Evolutionary conservation across 2,888 invertebrate genomes (phyloP), one percentile per base, ranked within the genome.

Genomic region (Tenthredo mesomela): DNA sequence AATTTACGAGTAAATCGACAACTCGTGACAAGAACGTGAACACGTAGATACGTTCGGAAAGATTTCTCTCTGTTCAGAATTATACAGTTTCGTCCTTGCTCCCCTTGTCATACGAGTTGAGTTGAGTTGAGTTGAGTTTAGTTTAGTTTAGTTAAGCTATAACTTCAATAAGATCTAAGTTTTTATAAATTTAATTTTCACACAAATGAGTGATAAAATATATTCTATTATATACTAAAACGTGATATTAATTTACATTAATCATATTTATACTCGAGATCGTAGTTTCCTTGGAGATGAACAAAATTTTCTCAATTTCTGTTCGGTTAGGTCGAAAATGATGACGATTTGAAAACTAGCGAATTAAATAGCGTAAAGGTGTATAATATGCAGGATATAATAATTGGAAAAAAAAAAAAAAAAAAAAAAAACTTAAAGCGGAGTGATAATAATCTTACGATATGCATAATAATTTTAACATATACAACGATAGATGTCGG

Each of bases 81-180:
- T 33, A 67, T 67, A 25, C 15, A 67, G 29, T 25, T 18, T 33
- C 67, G 67, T 67, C 67, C 67, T 67, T 67, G 67, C 29, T 67
- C 67, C 67, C 67, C 29, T 67, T 67, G 15, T 67, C 61, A 12
- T n/a, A n/a, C 47, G 47, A 47, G 47, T 47, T 15, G 47, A 15
- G 15, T 47, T 47, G 29, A 29, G 29, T 29, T 29, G 29, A 29
- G 29, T 29, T 29, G 2, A 29, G 29, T 2, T n/a, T n/a, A n/a
- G n/a, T n/a, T n/a, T n/a, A n/a, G n/a, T n/a, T n/a, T n/a, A n/a
- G n/a, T n/a, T n/a, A n/a, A n/a, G n/a, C n/a, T n/a, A n/a, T 47
- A 47, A 47, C 47, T 47, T 47, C 10, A 15, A 47, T 15, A 15
- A 12, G 12, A 1, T 15, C 15, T 25, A 61, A 3, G 10, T 61